These are phyloP conservation scores for Zoanthus sansibaricus DNA, from an alignment of 92 coral and sea anemone genomes.

Conservation along the genomic window DNA sequence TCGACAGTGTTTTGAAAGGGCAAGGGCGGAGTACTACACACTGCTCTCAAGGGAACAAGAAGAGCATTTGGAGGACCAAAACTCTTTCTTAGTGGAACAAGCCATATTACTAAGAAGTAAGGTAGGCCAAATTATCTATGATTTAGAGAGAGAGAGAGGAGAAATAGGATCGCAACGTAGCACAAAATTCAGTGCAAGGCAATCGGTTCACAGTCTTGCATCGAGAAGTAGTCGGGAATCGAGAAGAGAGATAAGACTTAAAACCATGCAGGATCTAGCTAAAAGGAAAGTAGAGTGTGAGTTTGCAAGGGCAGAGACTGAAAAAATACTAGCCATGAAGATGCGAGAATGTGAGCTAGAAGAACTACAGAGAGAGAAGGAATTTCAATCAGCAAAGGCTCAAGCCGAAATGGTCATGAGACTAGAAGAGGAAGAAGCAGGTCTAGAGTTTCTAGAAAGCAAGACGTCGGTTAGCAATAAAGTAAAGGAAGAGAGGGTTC, in stretches of 20 bases:
- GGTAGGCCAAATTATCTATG: too few species aligned
- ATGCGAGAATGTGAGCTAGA: conserved; percentile 12
- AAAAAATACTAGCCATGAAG: not conserved
- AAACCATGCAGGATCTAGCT: not conserved
- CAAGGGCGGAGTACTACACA: conserved; percentile 41
- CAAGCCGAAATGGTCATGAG: conserved; percentile 18
- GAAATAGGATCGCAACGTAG: not conserved
- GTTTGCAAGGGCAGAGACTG: not conserved
- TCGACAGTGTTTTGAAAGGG: conserved; percentile 49
- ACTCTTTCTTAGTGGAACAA: too few species aligned
- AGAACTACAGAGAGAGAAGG: conserved; percentile 4
- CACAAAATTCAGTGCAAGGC: conserved; percentile 11
- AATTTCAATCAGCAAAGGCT: conserved; percentile 12
- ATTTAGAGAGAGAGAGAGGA: too few species aligned
- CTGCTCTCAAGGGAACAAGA: conserved; percentile 37
- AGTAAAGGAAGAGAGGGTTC: not conserved
- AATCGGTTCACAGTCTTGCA: conserved; percentile 18
- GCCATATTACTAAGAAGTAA: too few species aligned
- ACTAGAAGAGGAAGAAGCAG: conserved; percentile 9
- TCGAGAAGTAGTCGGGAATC: conserved; percentile 6
- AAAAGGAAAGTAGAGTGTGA: not conserved
- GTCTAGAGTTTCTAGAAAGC: conserved; percentile 11
- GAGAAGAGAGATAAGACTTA: not conserved
- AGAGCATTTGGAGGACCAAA: conserved; percentile 28
- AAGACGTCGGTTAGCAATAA: not conserved